These are phyloP conservation scores for Scomberomorus guttatus DNA, from an alignment of 2,797 vertebrate species.

Conservation along the genomic window DNA sequence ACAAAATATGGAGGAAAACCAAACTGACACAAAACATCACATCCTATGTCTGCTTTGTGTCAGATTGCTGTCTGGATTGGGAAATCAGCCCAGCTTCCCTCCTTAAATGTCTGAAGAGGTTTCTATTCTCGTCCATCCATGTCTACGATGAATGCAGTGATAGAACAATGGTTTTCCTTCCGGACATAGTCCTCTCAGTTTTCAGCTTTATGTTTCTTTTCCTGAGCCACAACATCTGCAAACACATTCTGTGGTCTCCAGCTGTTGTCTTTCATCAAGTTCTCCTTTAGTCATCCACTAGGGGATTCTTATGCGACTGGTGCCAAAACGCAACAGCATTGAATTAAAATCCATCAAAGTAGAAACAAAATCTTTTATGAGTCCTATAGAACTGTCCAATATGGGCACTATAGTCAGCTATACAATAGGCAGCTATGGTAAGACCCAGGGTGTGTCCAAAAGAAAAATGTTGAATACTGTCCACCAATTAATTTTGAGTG, in stretches of 20 bases:
- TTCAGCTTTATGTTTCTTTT: constrained; percentile 58
- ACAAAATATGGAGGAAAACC: constrained; percentile 51
- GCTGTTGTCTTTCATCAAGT: constrained; percentile 61
- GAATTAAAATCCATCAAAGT: constrained; percentile 35
- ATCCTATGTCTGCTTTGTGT: constrained; percentile 69
- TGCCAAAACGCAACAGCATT: constrained; percentile 19
- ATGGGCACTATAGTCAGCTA: not conserved
- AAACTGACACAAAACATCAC: constrained; percentile 44
- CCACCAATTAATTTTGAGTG: not conserved
- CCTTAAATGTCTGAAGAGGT: constrained; percentile 32
- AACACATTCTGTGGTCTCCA: constrained; percentile 62
- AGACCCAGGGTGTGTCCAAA: too few species aligned
- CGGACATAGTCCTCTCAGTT: constrained; percentile 54
- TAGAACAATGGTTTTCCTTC: constrained; percentile 82
- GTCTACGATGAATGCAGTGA: constrained; percentile 46
- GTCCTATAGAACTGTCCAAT: constrained; percentile 15
- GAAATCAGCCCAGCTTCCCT: constrained; percentile 60
- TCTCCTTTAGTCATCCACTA: not conserved
- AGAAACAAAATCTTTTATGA: constrained; percentile 6
- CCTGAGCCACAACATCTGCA: constrained; percentile 70
- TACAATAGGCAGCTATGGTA: not conserved
- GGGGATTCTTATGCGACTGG: not conserved
- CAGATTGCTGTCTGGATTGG: constrained; percentile 51
- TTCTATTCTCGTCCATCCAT: constrained; percentile 65
- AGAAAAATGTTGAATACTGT: not conserved